Evolutionary conservation across 2,113 vertebrate genomes (phyloP).

Genomic region (Mixornis gularis): DNA sequence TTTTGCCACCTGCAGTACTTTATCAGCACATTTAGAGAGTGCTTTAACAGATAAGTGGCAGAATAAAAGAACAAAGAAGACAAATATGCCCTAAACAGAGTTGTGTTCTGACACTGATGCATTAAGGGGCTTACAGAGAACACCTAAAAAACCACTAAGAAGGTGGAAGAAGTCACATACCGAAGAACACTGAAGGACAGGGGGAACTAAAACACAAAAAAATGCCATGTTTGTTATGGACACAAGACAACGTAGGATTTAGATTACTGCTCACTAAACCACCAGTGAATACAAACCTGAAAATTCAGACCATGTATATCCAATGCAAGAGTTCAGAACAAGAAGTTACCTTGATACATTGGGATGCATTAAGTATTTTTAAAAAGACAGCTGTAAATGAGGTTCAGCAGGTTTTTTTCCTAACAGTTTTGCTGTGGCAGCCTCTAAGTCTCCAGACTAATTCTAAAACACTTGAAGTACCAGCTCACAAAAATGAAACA

Average conservation of each 20-base stretch:
- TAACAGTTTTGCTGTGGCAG: not conserved
- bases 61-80: not conserved
- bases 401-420: not conserved
- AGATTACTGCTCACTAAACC: not conserved
- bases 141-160: not conserved
- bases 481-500: not conserved
- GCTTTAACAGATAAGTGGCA: not conserved
- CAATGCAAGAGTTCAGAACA: not conserved
- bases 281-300: not conserved
- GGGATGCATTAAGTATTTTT: not conserved
- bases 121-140: not conserved
- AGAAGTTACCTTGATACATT: not conserved
- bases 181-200: not conserved
- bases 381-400: not conserved
- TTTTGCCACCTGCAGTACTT: not conserved
- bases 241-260: not conserved
- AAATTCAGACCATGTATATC: not conserved
- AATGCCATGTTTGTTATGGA: not conserved
- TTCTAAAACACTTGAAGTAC: not conserved
- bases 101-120: not conserved
- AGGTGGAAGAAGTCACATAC: not conserved
- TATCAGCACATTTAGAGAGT: accelerated
- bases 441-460: not conserved
- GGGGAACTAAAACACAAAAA: accelerated
- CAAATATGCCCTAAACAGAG: not conserved